Evolutionary conservation across 2,113 vertebrate species (phyloP).

Genomic region (Mastomys natalensis): DNA sequence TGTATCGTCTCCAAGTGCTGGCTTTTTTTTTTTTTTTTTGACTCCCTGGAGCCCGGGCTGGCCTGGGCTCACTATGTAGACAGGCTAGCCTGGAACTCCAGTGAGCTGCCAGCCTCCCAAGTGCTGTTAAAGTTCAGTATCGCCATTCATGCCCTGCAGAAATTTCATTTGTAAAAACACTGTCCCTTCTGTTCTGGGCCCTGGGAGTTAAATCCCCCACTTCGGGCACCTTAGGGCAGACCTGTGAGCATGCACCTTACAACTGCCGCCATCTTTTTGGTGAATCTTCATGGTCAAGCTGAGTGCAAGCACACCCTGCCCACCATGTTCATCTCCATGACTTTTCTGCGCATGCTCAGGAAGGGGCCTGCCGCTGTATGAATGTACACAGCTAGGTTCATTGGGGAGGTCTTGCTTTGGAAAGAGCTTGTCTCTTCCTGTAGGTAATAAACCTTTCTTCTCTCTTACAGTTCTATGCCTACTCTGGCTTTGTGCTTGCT

Average conservation of each 20-base stretch:
- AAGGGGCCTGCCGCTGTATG: not conserved
- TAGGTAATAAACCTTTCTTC: not conserved
- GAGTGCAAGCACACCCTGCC: not conserved
- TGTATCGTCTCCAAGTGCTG: not conserved
- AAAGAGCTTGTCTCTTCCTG: not conserved
- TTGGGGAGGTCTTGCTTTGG: not conserved
- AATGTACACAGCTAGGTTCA: not conserved
- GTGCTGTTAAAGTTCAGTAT: not conserved
- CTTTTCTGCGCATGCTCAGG: not conserved
- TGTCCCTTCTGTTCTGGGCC: not conserved
- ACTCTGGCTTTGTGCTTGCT: not conserved
- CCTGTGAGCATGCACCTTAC: not conserved
- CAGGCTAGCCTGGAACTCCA: not conserved
- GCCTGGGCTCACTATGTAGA: not conserved
- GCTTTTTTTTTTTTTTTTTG: not conserved
- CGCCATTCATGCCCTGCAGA: not conserved
- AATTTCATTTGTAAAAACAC: not conserved
- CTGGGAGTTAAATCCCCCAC: too few relatives aligned
- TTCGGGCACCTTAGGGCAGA: not conserved
- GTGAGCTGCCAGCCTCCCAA: not conserved
- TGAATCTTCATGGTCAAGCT: not conserved
- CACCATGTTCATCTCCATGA: not conserved
- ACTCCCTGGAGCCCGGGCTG: not conserved
- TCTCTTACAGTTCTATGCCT: not conserved
- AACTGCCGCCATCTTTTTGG: not conserved